These are phyloP conservation scores for Drosophila eohydei DNA, from an alignment of 2,888 invertebrate genomes.

Conservation along the genomic window DNA sequence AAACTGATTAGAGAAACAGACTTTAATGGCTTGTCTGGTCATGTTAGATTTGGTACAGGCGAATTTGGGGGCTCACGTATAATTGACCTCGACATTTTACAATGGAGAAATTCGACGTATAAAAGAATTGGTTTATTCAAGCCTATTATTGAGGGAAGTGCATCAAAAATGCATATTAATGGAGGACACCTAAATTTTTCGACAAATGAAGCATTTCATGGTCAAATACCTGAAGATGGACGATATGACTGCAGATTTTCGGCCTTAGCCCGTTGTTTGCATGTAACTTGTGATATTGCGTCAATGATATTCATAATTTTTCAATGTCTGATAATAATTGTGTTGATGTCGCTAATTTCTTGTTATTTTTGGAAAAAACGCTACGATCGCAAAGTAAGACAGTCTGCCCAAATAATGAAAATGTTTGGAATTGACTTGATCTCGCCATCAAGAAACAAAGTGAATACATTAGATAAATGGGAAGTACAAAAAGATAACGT, in stretches of 20 bases:
- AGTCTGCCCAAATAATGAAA: conserved; percentile 89
- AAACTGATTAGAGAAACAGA: conserved; percentile 88
- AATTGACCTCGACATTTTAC: conserved; percentile 87
- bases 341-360: conserved; percentile 85
- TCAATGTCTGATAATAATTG: conserved; percentile 86
- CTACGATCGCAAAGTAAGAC: conserved; percentile 89
- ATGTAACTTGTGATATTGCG: conserved; percentile 89
- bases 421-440: conserved; percentile 89
- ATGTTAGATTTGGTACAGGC: conserved; percentile 89
- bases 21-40: conserved; percentile 91
- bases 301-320: conserved; percentile 88
- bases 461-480: conserved; percentile 91
- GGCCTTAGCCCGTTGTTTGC: conserved; percentile 88
- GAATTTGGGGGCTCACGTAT: conserved; percentile 87
- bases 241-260: conserved; percentile 89
- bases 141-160: conserved; percentile 85
- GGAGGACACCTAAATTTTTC: conserved; percentile 78
- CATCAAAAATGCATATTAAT: conserved; percentile 37
- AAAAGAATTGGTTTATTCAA: conserved; percentile 87
- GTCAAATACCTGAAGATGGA: conserved; percentile 88
- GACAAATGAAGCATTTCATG: conserved; percentile 12
- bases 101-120: conserved; percentile 86
- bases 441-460: conserved; percentile 84
- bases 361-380: conserved; percentile 89
- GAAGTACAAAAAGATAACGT: conserved; percentile 93